Percentiles rank a stretch among this genome's conserved stretches.
Evolutionary conservation across 2,797 vertebrate species (phyloP).

Genomic region (Aphelocoma californica): DNA sequence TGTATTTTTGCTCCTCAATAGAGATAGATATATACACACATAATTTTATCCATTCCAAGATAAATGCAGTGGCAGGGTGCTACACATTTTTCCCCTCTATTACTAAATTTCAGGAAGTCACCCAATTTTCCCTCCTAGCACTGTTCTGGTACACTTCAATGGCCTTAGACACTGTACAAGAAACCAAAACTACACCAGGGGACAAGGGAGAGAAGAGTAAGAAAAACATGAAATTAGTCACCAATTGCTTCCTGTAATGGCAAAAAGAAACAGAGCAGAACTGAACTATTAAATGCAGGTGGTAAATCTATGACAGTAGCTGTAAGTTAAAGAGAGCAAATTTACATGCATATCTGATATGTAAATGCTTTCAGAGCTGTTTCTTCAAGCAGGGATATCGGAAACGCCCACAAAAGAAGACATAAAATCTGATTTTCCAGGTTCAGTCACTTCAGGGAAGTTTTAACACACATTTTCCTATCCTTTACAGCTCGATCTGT

Average conservation of each 20-base stretch:
- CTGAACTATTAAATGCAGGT: not conserved
- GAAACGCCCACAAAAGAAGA: not conserved
- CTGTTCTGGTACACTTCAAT: not conserved
- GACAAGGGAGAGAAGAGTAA: not conserved
- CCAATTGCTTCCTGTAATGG: not conserved
- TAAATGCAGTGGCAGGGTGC: not conserved
- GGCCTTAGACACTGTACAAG: not conserved
- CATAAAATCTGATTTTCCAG: not conserved
- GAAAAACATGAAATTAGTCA: not conserved
- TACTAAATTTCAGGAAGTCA: not conserved
- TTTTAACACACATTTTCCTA: not conserved
- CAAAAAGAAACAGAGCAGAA: not conserved
- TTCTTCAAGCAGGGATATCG: not conserved
- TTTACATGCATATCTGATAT: not conserved
- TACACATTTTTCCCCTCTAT: not conserved
- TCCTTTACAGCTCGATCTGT: not conserved
- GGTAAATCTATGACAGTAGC: not conserved
- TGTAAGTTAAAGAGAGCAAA: not conserved
- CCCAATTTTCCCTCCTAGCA: not conserved
- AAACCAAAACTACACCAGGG: not conserved
- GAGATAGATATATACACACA: not conserved
- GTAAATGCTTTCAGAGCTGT: not conserved
- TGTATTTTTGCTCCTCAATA: not conserved
- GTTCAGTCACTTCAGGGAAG: not conserved
- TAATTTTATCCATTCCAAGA: not conserved